Evolutionary conservation across 2,888 invertebrate genomes (phyloP).

Genomic region (Drosophila tripunctata): DNA sequence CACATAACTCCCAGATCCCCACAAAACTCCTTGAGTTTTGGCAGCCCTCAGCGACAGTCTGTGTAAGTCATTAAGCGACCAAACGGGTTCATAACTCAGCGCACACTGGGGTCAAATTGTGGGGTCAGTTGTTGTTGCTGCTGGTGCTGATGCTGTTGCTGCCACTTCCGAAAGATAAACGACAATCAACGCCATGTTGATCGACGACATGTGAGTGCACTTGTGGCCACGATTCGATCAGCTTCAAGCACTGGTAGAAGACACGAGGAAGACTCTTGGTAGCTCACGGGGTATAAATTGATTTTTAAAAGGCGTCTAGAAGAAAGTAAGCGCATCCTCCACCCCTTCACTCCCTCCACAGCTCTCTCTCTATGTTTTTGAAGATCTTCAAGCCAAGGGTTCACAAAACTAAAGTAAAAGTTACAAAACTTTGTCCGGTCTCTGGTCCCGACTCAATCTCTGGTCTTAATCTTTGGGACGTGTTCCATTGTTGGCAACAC

Average conservation of each 20-base stretch:
- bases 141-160: background rate
- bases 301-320: slow-evolving; percentile 35
- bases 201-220: slow-evolving; percentile 62
- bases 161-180: slow-evolving; percentile 71
- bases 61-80: slow-evolving; percentile 69
- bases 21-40: slow-evolving; percentile 36
- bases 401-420: slow-evolving; percentile 61
- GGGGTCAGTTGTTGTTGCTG: slow-evolving; percentile 48
- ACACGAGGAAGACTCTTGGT: background rate
- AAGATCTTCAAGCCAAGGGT: slow-evolving; percentile 17
- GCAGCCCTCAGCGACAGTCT: slow-evolving; percentile 31
- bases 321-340: slow-evolving; percentile 30
- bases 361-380: background rate
- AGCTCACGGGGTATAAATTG: slow-evolving; percentile 34
- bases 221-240: slow-evolving; percentile 30
- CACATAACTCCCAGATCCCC: slow-evolving; percentile 22
- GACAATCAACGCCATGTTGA: slow-evolving; percentile 38
- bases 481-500: slow-evolving; percentile 52
- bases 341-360: background rate
- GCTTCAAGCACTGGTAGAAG: background rate
- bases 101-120: slow-evolving; percentile 40
- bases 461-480: slow-evolving; percentile 34
- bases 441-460: slow-evolving; percentile 10
- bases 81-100: slow-evolving; percentile 75
- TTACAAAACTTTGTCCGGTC: slow-evolving; percentile 26